These are phyloP conservation scores for Vulpes ferrilata DNA, from an alignment of 2,113 vertebrate genomes.

Conservation along the genomic window DNA sequence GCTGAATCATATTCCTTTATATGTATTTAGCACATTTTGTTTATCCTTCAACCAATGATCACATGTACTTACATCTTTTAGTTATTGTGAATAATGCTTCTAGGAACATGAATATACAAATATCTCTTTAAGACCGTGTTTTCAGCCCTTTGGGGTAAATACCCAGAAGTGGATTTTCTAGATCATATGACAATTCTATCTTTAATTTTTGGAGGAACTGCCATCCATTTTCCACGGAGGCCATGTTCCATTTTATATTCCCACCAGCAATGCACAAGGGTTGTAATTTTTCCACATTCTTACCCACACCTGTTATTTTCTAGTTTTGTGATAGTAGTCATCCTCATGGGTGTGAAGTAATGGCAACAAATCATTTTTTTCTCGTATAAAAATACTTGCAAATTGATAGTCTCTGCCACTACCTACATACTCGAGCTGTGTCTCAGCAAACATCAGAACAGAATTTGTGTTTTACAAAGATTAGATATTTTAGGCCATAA, in stretches of 20 bases:
- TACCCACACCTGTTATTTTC: background rate
- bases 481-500: background rate
- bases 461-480: constrained; percentile 5
- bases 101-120: background rate
- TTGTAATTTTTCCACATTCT: background rate
- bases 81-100: background rate
- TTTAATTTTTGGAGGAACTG: background rate
- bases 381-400: background rate
- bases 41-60: background rate
- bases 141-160: background rate
- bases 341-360: background rate
- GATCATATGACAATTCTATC: background rate
- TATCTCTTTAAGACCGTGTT: background rate
- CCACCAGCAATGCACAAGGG: background rate
- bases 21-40: background rate
- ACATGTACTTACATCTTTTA: background rate
- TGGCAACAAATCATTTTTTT: constrained; percentile 18
- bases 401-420: background rate
- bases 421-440: background rate
- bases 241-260: background rate
- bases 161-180: background rate
- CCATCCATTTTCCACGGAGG: background rate
- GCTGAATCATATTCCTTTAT: background rate
- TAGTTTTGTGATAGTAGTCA: background rate
- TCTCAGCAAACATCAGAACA: background rate